Percentiles rank a stretch among this genome's conserved stretches.
Conservation (phyloP, 2,797 vertebrate species). For the Gymnodraco acuticeps region DNA sequence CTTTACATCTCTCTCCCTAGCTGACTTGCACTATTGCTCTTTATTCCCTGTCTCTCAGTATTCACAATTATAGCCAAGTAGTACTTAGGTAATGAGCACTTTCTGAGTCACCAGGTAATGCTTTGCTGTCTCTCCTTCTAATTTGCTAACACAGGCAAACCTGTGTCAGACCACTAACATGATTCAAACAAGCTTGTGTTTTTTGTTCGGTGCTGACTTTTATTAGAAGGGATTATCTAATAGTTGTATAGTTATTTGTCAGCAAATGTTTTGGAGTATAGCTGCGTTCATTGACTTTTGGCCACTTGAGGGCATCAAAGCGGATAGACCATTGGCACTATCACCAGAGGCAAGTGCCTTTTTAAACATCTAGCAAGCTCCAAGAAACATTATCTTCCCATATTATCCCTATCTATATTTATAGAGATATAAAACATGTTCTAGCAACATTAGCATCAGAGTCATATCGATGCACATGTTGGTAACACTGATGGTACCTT, state of each 20-base stretch:
- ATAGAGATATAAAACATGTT: no score
- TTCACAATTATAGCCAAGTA: conserved; percentile 49
- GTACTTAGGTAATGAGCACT: conserved; percentile 51
- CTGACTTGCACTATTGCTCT: conserved; percentile 18
- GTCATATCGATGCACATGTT: no score
- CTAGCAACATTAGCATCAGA: no score
- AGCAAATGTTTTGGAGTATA: conserved; percentile 5
- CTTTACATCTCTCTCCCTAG: conserved; percentile 3
- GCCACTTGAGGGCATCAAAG: background rate
- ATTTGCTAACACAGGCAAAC: conserved; percentile 49
- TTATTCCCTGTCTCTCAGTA: conserved; percentile 2
- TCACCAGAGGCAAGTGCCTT: background rate
- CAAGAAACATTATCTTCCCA: background rate
- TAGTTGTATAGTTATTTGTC: conserved; percentile 21
- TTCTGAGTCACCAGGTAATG: conserved; percentile 46
- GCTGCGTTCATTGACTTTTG: background rate
- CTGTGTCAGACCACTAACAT: conserved; percentile 35
- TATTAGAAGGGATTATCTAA: conserved; percentile 20
- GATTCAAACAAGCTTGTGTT: conserved; percentile 43
- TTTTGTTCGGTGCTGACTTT: conserved; percentile 2
- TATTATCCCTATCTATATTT: no score
- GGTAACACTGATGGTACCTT: no score
- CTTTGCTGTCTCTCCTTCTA: conserved; percentile 36
- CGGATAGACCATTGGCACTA: background rate
- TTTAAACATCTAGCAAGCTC: background rate